Percentiles rank a stretch among this genome's conserved stretches.
Conservation (phyloP, 37 sponge, comb jelly and placozoan species). For the Bolinopsis microptera region DNA sequence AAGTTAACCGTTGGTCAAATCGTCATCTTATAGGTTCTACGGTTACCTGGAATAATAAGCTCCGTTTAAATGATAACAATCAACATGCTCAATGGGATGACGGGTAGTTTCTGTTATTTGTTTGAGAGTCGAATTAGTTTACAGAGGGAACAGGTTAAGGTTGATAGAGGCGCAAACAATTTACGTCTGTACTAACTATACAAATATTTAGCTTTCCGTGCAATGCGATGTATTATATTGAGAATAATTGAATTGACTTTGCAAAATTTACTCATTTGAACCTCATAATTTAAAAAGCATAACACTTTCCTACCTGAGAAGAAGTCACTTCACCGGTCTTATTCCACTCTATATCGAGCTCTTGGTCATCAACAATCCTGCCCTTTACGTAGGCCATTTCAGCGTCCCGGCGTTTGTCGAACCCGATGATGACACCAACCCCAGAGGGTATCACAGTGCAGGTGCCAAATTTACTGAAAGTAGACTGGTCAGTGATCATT, state of each 20-base stretch:
- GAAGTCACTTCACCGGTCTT: background rate
- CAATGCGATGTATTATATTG: no score
- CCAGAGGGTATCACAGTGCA: slow-evolving; percentile 61
- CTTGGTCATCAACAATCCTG: slow-evolving; percentile 48
- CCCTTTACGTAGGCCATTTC: slow-evolving; percentile 63
- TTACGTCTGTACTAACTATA: no score
- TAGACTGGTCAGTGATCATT: background rate
- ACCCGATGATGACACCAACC: slow-evolving; percentile 28
- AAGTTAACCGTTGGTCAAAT: background rate
- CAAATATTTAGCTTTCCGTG: no score
- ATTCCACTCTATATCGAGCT: slow-evolving; percentile 63
- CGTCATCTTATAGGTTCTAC: slow-evolving; percentile 31
- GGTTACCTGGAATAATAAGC: background rate
- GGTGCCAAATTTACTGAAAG: slow-evolving; percentile 34
- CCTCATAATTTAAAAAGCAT: no score
- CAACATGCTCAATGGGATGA: no score
- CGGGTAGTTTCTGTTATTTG: no score
- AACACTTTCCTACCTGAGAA: background rate
- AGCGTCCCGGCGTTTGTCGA: slow-evolving; percentile 21
- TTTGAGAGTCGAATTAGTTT: no score
- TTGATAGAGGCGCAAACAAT: no score
- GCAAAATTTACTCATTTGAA: no score
- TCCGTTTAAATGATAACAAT: no score
- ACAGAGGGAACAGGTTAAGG: no score
- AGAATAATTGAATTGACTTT: no score